Evolutionary conservation across 1,140 invertebrate species (phyloP).

Genomic region (Dolichoris vasculosae): DNA sequence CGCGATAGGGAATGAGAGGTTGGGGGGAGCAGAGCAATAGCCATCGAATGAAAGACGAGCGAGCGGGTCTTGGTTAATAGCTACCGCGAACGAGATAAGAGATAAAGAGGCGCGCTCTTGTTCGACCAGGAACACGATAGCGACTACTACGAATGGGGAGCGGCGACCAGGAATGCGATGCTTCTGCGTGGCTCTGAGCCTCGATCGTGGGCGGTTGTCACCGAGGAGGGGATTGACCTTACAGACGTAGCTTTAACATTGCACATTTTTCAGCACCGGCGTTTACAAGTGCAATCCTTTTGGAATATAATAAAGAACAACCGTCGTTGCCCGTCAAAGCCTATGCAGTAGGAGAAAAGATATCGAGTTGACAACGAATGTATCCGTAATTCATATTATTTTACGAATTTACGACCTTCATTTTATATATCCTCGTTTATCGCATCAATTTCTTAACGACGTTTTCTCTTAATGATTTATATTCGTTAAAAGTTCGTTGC

Average conservation of each 20-base stretch:
- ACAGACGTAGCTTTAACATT: not conserved
- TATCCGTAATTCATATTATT: too few relatives aligned
- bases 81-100: constrained; percentile 4
- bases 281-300: not conserved
- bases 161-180: constrained; percentile 29
- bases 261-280: not conserved
- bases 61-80: not conserved
- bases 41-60: not conserved
- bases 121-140: not conserved
- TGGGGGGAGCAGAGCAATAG: not conserved
- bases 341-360: too few relatives aligned
- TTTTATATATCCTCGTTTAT: too few relatives aligned
- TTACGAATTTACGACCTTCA: too few relatives aligned
- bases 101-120: constrained; percentile 4
- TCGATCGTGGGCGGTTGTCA: not conserved
- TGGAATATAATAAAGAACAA: not conserved
- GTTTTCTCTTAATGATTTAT: too few relatives aligned
- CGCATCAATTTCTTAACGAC: too few relatives aligned
- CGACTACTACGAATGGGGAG: constrained; percentile 35
- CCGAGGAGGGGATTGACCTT: not conserved
- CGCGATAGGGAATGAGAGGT: too few relatives aligned
- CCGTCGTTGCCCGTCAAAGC: not conserved
- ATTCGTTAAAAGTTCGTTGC: too few relatives aligned
- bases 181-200: not conserved
- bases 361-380: too few relatives aligned